A percentile compares a stretch with the other conserved stretches of the same genome.
Conservation (phyloP, 1,140 invertebrate genomes). For the Trichonephila clavipes region DNA sequence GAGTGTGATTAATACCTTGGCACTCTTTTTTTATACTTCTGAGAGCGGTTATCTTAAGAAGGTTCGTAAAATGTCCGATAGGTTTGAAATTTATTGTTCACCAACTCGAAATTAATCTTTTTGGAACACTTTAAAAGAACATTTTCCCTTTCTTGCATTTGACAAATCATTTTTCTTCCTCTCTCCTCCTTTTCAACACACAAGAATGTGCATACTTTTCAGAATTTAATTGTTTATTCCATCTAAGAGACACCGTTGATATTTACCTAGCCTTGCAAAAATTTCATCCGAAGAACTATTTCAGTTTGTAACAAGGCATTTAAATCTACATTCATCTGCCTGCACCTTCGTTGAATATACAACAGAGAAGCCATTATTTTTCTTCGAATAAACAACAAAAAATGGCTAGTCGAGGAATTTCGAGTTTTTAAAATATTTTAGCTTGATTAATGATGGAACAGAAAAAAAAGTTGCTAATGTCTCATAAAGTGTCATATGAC, state of each 20-base stretch:
- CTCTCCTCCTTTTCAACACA: background rate
- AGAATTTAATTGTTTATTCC: background rate
- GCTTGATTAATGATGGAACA: constrained; percentile 50
- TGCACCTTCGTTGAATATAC: background rate
- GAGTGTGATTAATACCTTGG: background rate
- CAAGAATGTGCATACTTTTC: background rate
- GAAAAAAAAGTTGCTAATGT: constrained; percentile 42
- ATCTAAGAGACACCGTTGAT: background rate
- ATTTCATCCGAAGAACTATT: background rate
- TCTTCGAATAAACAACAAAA: background rate
- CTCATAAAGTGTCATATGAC: constrained; percentile 54
- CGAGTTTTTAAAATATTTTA: constrained; percentile 53
- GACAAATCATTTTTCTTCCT: background rate
- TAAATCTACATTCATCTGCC: constrained; percentile 16
- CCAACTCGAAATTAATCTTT: constrained; percentile 8
- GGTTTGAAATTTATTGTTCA: background rate
- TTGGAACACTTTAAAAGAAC: background rate
- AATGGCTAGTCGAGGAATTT: background rate
- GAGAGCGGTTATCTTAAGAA: background rate
- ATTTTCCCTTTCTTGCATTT: background rate
- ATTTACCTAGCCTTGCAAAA: background rate
- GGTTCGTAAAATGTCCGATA: background rate
- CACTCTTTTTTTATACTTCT: background rate
- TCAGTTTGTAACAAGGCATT: background rate
- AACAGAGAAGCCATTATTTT: background rate